These are phyloP conservation scores for Stenolophus ochropezus DNA, from an alignment of 2,888 invertebrate species.

Conservation along the genomic window DNA sequence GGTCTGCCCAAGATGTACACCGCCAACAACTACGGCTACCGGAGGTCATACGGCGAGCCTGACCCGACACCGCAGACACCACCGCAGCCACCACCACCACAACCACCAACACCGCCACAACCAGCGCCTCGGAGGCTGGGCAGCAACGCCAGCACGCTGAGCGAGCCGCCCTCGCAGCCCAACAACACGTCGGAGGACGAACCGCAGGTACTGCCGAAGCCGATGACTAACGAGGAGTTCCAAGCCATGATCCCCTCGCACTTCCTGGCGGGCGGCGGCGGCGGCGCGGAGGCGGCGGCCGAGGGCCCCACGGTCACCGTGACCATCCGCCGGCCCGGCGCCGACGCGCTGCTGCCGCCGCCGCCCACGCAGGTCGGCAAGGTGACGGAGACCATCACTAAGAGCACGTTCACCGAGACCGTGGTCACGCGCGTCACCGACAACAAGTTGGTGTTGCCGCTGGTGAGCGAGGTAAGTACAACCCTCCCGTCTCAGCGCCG, in stretches of 20 bases:
- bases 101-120: constrained; percentile 66
- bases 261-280: constrained; percentile 75
- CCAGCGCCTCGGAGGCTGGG: constrained; percentile 59
- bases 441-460: constrained; percentile 89
- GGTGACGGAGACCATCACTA: constrained; percentile 96
- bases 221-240: constrained; percentile 95
- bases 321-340: constrained; percentile 85
- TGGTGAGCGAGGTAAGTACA: constrained; percentile 90
- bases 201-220: constrained; percentile 80
- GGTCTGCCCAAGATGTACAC: constrained; percentile 77
- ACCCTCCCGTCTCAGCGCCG: not conserved
- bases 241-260: constrained; percentile 96
- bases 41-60: constrained; percentile 18
- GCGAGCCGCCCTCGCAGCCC: constrained; percentile 67
- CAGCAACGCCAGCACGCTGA: constrained; percentile 74
- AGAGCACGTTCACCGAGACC: constrained; percentile 96
- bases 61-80: constrained; percentile 63
- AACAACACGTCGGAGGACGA: constrained; percentile 72
- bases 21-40: not conserved
- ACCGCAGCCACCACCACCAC: constrained; percentile 63
- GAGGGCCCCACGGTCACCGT: constrained; percentile 81
- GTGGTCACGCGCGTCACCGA: constrained; percentile 95
- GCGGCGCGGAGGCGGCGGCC: constrained; percentile 63
- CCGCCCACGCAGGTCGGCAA: constrained; percentile 88
- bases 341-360: constrained; percentile 84